Conservation (phyloP, 2,113 vertebrate species). For the Lepidothrix coronata region DNA sequence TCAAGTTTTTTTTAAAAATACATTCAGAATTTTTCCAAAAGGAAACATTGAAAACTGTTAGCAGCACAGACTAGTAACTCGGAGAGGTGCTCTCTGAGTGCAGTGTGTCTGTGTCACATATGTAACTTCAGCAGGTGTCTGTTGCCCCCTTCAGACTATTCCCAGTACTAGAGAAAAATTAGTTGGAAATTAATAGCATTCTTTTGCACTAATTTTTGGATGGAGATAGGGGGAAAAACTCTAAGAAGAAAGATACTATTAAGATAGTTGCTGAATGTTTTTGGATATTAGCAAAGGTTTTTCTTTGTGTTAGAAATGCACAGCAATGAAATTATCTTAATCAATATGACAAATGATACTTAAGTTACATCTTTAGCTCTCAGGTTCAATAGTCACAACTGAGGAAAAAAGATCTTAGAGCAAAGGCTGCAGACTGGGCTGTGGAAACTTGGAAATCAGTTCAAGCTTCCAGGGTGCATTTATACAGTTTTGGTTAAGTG, state of each 20-base stretch:
- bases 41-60: background rate
- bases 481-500: background rate
- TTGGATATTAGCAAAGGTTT: background rate
- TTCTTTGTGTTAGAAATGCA: background rate
- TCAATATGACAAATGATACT: background rate
- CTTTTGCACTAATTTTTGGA: background rate
- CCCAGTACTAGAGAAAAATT: background rate
- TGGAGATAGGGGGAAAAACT: background rate
- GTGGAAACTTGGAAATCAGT: background rate
- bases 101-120: no score
- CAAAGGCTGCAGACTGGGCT: background rate
- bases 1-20: background rate
- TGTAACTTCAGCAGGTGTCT: background rate
- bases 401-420: background rate
- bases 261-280: background rate
- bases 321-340: background rate
- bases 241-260: background rate
- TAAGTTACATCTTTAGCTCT: background rate
- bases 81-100: background rate
- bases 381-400: background rate
- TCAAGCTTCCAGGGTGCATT: background rate
- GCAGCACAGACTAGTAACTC: background rate
- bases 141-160: slow-evolving; percentile 38
- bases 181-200: background rate
- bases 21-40: background rate